Conservation (phyloP, 2,888 invertebrate species). For the Hydrotaea diabolus region DNA sequence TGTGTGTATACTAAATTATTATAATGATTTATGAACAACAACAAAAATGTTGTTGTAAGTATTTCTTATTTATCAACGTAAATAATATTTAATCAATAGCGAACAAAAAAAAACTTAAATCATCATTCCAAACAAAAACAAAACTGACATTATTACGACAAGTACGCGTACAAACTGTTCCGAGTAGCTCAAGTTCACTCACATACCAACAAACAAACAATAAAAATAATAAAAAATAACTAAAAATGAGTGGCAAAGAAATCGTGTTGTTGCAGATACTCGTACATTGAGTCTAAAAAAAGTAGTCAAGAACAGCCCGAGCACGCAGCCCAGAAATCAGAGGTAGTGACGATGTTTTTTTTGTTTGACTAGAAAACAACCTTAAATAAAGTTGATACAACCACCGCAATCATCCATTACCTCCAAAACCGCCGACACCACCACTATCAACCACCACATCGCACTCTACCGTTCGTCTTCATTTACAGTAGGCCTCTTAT, state of each 20-base stretch:
- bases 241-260: too few relatives aligned
- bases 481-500: conserved; percentile 27
- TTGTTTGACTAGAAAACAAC: neutral
- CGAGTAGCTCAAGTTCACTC: conserved; percentile 40
- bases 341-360: neutral
- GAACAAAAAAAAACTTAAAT: conserved; percentile 18
- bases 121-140: conserved; percentile 1
- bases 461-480: too few relatives aligned
- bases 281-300: too few relatives aligned
- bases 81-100: conserved; percentile 57
- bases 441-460: neutral
- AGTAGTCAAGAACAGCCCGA: too few relatives aligned
- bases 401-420: neutral
- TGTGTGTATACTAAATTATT: too few relatives aligned
- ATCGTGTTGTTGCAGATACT: too few relatives aligned
- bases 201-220: neutral
- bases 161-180: neutral
- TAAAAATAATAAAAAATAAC: too few relatives aligned
- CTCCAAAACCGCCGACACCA: too few relatives aligned
- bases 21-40: too few relatives aligned
- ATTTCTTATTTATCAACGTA: conserved; percentile 1
- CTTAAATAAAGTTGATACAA: conserved; percentile 10
- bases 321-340: neutral
- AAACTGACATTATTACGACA: neutral
- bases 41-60: too few relatives aligned